phyloP scores from a whole-genome alignment of 2,888 invertebrate species.

The Antheraea assamensis region DNA sequence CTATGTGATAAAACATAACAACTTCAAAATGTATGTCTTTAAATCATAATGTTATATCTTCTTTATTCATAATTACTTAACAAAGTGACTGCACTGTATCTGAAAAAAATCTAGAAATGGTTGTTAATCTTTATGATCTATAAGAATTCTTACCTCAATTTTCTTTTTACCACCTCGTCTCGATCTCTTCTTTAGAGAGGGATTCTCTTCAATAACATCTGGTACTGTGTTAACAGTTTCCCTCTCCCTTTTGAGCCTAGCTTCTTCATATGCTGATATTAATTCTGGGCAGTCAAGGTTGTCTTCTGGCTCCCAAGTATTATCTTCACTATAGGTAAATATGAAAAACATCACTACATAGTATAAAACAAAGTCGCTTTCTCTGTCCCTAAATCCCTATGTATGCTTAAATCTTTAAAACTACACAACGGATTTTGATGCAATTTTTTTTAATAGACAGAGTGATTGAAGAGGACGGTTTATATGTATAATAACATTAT shows the following conservation, averaged over 20 bases:
- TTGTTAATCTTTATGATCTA: no score
- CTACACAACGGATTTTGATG: no score
- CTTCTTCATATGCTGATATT: constrained; percentile 87
- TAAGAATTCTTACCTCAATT: constrained; percentile 39
- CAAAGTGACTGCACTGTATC: no score
- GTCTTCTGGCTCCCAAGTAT: constrained; percentile 93
- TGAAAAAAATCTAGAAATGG: no score
- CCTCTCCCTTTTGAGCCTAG: constrained; percentile 71
- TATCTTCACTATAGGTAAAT: constrained; percentile 86
- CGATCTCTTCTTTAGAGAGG: constrained; percentile 54
- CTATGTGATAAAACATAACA: not conserved
- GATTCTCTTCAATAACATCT: constrained; percentile 53
- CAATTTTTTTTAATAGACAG: no score
- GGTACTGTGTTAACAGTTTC: constrained; percentile 44
- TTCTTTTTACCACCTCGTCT: constrained; percentile 64
- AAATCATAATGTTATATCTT: not conserved
- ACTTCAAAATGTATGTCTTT: no score
- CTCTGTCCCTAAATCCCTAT: no score
- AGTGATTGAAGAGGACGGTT: no score
- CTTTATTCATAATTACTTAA: not conserved
- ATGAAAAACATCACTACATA: no score
- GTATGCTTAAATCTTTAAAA: no score
- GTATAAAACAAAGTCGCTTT: no score
- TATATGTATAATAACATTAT: no score
- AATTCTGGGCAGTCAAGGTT: constrained; percentile 90